Conservation (phyloP, 2,113 vertebrate species). For the Acrocephalus arundinaceus region DNA sequence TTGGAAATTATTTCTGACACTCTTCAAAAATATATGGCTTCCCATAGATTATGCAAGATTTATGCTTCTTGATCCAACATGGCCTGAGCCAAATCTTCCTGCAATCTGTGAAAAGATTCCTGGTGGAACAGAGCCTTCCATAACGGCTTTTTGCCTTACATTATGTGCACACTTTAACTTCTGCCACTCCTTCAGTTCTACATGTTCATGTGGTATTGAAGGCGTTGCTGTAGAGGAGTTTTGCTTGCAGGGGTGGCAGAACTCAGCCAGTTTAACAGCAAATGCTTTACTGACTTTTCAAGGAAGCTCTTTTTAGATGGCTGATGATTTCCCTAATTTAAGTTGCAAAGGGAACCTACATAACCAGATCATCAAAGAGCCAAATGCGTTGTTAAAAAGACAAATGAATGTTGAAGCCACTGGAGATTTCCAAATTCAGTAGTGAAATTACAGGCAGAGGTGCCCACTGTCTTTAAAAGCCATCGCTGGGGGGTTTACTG, state of each 20-base stretch:
- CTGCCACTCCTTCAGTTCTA: not conserved
- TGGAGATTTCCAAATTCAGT: not conserved
- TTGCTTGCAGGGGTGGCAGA: not conserved
- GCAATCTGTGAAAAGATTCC: not conserved
- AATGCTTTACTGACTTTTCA: not conserved
- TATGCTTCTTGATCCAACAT: not conserved
- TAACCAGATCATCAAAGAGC: not conserved
- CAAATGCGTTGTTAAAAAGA: not conserved
- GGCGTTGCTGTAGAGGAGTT: not conserved
- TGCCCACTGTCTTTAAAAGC: not conserved
- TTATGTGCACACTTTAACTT: accelerated
- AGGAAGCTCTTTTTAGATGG: not conserved
- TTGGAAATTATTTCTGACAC: not conserved
- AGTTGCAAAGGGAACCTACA: not conserved
- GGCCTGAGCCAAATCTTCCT: not conserved
- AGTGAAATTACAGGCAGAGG: not conserved
- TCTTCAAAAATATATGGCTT: not conserved
- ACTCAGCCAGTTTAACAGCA: not conserved
- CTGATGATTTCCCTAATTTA: not conserved
- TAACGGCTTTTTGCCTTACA: not conserved
- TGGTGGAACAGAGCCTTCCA: not conserved
- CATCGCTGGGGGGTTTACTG: not conserved
- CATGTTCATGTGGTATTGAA: not conserved
- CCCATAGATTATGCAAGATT: not conserved
- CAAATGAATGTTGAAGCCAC: not conserved